Evolutionary conservation across 2,797 vertebrate species (phyloP).

Genomic region (Acridotheres tristis): DNA sequence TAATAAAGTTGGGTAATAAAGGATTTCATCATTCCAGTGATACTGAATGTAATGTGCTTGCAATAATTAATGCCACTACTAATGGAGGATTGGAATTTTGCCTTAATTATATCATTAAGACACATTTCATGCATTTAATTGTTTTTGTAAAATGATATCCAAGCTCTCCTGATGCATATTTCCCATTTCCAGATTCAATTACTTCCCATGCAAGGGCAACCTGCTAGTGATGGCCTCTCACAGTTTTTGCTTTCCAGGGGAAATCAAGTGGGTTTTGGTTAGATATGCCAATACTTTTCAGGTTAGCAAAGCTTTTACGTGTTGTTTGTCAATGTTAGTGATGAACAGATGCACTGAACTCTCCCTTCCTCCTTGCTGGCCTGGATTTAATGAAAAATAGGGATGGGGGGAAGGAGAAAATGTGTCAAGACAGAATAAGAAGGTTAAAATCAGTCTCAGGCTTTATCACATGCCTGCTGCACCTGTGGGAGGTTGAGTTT

Average conservation of each 20-base stretch:
- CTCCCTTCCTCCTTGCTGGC: background rate
- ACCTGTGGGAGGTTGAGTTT: background rate
- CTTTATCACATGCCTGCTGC: background rate
- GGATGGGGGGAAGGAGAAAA: background rate
- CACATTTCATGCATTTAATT: constrained; percentile 65
- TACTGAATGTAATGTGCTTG: background rate
- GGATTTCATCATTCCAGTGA: background rate
- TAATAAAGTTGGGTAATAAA: constrained; percentile 14
- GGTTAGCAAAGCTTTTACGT: constrained; percentile 18
- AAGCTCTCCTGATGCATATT: constrained; percentile 36
- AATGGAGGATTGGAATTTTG: constrained; percentile 57
- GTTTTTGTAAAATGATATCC: constrained; percentile 58
- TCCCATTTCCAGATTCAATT: constrained; percentile 61
- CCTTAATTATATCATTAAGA: constrained; percentile 62
- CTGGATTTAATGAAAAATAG: background rate
- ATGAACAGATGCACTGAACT: constrained; percentile 9
- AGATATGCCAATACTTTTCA: constrained; percentile 25
- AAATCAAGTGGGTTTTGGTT: constrained; percentile 50
- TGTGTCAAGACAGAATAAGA: background rate
- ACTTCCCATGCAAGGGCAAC: constrained; percentile 13
- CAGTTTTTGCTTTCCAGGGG: constrained; percentile 42
- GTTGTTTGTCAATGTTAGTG: constrained; percentile 15
- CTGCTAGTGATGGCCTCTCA: constrained; percentile 48
- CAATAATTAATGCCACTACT: constrained; percentile 51
- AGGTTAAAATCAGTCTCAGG: background rate